Base-by-base conservation (phyloP, 2,113 vertebrate genomes). In the Xenopus laevis region DNA sequence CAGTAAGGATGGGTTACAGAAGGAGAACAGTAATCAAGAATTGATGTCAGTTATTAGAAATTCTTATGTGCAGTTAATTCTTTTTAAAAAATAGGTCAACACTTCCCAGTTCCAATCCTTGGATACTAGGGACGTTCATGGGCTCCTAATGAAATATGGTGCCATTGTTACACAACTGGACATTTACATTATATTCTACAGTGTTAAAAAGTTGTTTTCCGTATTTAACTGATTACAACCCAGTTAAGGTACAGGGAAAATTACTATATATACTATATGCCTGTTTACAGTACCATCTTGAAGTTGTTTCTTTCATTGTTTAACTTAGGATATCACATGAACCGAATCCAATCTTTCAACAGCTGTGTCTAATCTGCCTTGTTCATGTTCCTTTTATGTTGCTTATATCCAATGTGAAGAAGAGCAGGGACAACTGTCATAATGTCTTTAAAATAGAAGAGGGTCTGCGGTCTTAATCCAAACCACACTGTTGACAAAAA, bases 251-350 rank as follows among this genome's bases (percentile, higher is more conserved):
- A 16, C 7, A n/a, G 53, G 16, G 53, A n/a, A 7, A 18, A n/a
- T 55, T 3, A 1, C 16, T 72, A 61, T 65, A 65, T 0, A 50
- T 13, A 16, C 8, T 7, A 2, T 50, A 13, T 50, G 11, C 15
- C 9, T 27, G 15, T 16, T 17, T 63, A 0, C 10, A 15, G 23
- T 77, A 79, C 10, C 79, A 68, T 15, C 33, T 64, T 47, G 67
- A 77, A 27, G 30, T 66, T 59, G 52, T 70, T 66, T 45, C 52
- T n/a, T 71, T 73, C 40, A 61, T 7, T 0, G 44, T 72, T 50
- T 57, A 45, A 77, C 74, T 74, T 45, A 55, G 62, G n/a, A 40
- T 69, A 79, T 81, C 30, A 62, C 45, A 27, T 74, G 5, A 71
- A 79, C 72, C 46, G 20, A 71, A 6, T 7, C 59, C n/a, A 44